Evolutionary conservation across 2,113 vertebrate genomes (phyloP).

Genomic region (Motacilla tschutschensis): DNA sequence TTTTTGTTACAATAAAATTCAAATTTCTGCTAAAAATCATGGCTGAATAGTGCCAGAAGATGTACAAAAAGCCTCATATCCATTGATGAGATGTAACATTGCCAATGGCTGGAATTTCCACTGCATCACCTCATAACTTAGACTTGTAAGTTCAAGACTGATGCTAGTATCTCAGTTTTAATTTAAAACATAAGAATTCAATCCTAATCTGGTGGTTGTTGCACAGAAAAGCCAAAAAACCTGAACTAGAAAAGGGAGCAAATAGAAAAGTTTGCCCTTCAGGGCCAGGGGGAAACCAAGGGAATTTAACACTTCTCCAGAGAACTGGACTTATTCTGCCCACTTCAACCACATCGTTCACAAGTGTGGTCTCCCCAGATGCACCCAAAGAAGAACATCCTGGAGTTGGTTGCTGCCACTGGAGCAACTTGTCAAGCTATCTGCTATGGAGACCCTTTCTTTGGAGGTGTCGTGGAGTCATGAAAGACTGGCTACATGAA

Average conservation of each 20-base stretch:
- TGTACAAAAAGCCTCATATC: not conserved
- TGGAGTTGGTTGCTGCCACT: not conserved
- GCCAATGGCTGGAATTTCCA: not conserved
- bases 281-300: not conserved
- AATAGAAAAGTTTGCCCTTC: not conserved
- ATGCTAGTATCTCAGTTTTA: not conserved
- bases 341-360: not conserved
- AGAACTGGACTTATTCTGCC: not conserved
- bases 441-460: not conserved
- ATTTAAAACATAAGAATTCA: not conserved
- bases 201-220: not conserved
- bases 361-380: not conserved
- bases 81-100: not conserved
- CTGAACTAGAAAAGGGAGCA: not conserved
- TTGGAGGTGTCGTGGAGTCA: not conserved
- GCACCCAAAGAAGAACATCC: not conserved
- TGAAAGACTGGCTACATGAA: not conserved
- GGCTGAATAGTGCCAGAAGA: not conserved
- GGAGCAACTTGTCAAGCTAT: not conserved
- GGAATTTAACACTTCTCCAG: not conserved
- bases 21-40: not conserved
- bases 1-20: not conserved
- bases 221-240: not conserved
- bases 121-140: not conserved
- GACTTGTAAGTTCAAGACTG: not conserved